Evolutionary conservation across 2,113 vertebrate species (phyloP), one percentile per base, ranked within the genome.

Genomic region (Rhinoderma darwinii): DNA sequence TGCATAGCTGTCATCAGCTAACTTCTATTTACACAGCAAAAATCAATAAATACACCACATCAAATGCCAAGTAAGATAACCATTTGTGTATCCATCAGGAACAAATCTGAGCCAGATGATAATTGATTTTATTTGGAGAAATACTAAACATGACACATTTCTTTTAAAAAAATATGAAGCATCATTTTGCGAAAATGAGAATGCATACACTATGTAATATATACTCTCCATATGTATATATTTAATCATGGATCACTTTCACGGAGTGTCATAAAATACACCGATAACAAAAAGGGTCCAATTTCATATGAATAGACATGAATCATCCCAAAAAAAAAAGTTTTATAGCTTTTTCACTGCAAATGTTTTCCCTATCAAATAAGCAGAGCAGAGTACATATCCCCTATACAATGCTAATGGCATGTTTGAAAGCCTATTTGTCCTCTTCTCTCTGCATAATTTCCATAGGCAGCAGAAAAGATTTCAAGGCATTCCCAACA

Each of bases 1-100:
- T 89, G 0, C 0, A 75, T 88, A 89, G 74, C 20, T 81, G 41
- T 68, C 9, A 88, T 82, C 5, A n/a, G 39, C 84, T 85, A 51
- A 80, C 41, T 1, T 84, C 56, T 37, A 90, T 82, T 88, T 88
- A 82, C 14, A 68, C 30, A 77, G 74, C 61, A n/a, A 80, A 75
- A 90, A 88, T 35, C 44, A 84, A 89, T 87, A 79, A 8, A 84
- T 50, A 88, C 25, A n/a, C 6, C 80, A 76, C 63, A 90, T 72
- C 25, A 76, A 50, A 92, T 90, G 84, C 44, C 44, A 89, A 0
- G 1, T 20, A 88, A 70, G 80, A 83, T 63, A 86, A 68, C 47
- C 8, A n/a, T 59, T 86, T 80, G 80, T 35, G 37, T 91, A 89
- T 25, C 88, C 59, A 43, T 83, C 1, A 84, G 63, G 2, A 30